These are phyloP conservation scores for Ia io DNA, from an alignment of 2,113 vertebrate species.

Conservation along the genomic window DNA sequence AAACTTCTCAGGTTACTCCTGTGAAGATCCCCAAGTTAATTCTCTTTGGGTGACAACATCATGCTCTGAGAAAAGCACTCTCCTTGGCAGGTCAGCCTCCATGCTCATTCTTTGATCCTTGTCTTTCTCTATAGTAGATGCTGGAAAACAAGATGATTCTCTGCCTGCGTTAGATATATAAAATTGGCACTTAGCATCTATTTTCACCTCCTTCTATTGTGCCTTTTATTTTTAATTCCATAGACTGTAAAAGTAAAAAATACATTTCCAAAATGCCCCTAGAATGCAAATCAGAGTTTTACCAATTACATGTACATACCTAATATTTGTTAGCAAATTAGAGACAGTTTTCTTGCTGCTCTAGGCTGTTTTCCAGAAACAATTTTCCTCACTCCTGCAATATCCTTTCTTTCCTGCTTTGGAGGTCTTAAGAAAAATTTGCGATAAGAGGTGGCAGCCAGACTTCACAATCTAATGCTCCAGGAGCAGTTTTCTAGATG, in stretches of 20 bases:
- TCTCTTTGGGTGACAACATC: background rate
- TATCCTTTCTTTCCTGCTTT: background rate
- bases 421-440: background rate
- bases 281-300: background rate
- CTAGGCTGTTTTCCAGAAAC: background rate
- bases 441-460: background rate
- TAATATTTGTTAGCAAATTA: background rate
- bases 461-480: background rate
- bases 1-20: background rate
- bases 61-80: background rate
- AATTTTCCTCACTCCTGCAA: rapidly evolving
- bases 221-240: background rate
- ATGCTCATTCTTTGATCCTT: background rate
- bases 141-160: background rate
- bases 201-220: background rate
- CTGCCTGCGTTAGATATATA: background rate
- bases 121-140: background rate
- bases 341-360: background rate
- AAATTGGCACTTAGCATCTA: background rate
- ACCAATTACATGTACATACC: background rate
- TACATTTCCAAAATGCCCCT: background rate
- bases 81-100: background rate
- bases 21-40: background rate
- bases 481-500: background rate
- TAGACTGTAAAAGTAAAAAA: background rate